These are phyloP conservation scores for Epinotia bilunana DNA, from an alignment of 2,888 invertebrate genomes.

Conservation along the genomic window DNA sequence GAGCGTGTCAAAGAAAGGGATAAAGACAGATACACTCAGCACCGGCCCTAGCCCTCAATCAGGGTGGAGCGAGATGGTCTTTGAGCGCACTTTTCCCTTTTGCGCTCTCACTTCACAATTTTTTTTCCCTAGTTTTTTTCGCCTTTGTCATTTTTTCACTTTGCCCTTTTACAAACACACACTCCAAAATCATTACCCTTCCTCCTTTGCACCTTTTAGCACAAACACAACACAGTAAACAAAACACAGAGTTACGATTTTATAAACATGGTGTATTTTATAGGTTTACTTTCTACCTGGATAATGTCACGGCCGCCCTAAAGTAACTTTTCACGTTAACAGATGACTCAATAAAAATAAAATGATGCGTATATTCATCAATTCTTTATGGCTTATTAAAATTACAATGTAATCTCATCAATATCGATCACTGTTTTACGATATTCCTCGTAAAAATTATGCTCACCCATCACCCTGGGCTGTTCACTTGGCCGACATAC, in stretches of 20 bases:
- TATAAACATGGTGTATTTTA: too few relatives aligned
- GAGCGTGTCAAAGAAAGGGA: too few relatives aligned
- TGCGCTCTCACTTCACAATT: too few relatives aligned
- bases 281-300: not conserved
- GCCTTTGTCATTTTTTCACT: too few relatives aligned
- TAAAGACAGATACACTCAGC: too few relatives aligned
- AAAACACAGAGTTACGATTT: too few relatives aligned
- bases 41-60: too few relatives aligned
- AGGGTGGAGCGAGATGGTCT: not conserved
- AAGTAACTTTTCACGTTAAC: constrained; percentile 20
- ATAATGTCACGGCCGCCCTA: constrained; percentile 22
- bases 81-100: not conserved
- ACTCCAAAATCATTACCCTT: too few relatives aligned
- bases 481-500: not conserved
- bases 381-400: constrained; percentile 31
- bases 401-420: constrained; percentile 35
- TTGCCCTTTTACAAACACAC: too few relatives aligned
- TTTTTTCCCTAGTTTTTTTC: too few relatives aligned
- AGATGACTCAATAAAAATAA: constrained; percentile 27
- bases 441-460: constrained; percentile 33
- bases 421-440: constrained; percentile 31
- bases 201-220: too few relatives aligned
- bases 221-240: too few relatives aligned
- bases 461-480: constrained; percentile 1
- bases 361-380: constrained; percentile 19